phyloP scores from a whole-genome alignment of 2,797 vertebrate species.

The Centropyge bicolor region DNA sequence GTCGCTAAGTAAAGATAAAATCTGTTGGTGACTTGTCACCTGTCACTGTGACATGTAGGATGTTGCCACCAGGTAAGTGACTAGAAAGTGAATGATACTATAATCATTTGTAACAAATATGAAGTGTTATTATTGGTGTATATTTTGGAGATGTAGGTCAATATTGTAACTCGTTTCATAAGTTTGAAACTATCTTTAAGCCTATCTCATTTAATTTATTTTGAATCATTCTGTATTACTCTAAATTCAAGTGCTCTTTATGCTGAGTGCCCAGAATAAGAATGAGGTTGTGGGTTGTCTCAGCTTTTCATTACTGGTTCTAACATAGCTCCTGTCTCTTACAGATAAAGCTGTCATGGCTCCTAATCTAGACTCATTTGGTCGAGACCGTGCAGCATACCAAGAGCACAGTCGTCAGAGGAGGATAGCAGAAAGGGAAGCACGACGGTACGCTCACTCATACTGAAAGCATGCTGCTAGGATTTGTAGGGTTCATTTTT shows the following conservation, averaged over 20 bases:
- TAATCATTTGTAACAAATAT: slow-evolving; percentile 4
- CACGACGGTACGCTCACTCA: slow-evolving; percentile 88
- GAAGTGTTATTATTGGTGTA: slow-evolving; percentile 11
- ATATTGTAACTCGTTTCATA: neutral
- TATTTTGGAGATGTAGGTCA: neutral
- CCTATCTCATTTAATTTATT: neutral
- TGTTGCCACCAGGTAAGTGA: slow-evolving; percentile 76
- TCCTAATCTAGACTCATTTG: slow-evolving; percentile 96
- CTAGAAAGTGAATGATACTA: slow-evolving; percentile 41
- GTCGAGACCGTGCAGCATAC: slow-evolving; percentile 93
- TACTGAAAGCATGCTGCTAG: neutral
- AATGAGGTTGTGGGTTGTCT: slow-evolving; percentile 50
- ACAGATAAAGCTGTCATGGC: slow-evolving; percentile 97
- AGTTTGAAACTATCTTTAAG: neutral
- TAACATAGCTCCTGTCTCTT: slow-evolving; percentile 85
- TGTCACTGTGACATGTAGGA: slow-evolving; percentile 66
- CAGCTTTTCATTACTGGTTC: slow-evolving; percentile 30
- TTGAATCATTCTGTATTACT: slow-evolving; percentile 7
- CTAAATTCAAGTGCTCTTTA: neutral
- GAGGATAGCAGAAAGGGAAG: slow-evolving; percentile 96
- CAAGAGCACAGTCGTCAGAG: slow-evolving; percentile 95
- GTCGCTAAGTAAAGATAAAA: slow-evolving; percentile 68
- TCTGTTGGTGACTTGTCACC: slow-evolving; percentile 59
- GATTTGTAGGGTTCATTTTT: neutral
- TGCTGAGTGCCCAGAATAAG: slow-evolving; percentile 29